Base-by-base conservation (phyloP, 2,797 vertebrate species). In the Rhabdomys pumilio region DNA sequence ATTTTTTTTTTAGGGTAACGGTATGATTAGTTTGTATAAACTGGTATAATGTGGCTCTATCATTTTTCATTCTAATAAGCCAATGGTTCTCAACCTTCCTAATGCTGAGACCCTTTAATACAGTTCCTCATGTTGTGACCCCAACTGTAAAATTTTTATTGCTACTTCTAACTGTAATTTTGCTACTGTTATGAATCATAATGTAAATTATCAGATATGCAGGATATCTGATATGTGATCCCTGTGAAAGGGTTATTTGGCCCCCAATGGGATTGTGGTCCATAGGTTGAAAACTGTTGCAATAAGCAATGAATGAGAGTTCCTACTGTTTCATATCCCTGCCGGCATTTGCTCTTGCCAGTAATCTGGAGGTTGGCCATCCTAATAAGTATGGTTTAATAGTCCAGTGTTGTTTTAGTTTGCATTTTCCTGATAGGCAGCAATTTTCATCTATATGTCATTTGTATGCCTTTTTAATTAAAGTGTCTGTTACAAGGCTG, bases 361-460 rank as follows among this genome's bases (percentile, higher is more conserved):
- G 24, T 50, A 12, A 82, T 88, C 41, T 77, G 53, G 34, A 69
- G 75, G n/a, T 59, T 88, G 22, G 22, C 2, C 20, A 61, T 77
- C 81, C 57, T 77, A 41, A 31, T 57, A 76, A 8, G 34, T 17
- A 13, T 29, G 22, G 53, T 22, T n/a, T 67, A 31, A 31, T 72
- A 83, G 61, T 15, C 44, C 38, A 91, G 20, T 73, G 38, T 63
- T 90, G 29, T 75, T 93, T 93, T 84, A 72, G 55, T 75, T 72
- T 91, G 20, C 34, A 77, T 61, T 77, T 91, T 34, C 17, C 34
- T 12, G 22, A 59, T 31, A 61, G 2, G 22, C 10, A 61, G 17
- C 61, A 65, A 57, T 69, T 87, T 91, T 91, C 34, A 41, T 69
- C 44, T 34, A 26, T 12, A 53, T 87, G 11, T 8, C 26, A 61